Conservation (phyloP, 2,888 invertebrate species). For the Eubasilissa splendida region DNA sequence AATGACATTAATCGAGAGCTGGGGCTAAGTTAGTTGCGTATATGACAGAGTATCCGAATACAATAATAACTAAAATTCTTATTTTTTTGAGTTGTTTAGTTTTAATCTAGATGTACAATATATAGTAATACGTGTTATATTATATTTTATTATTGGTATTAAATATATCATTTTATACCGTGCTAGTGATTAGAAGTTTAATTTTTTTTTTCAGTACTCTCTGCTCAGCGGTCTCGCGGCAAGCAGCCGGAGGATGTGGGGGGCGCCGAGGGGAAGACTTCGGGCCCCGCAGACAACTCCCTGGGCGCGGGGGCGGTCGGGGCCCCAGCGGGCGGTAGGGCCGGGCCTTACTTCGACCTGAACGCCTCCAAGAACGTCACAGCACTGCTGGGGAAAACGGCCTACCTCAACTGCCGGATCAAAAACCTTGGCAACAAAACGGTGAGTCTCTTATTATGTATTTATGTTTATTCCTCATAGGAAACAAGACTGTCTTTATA, state of each 20-base stretch:
- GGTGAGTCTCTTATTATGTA: slow-evolving; percentile 71
- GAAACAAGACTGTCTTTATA: too few species aligned
- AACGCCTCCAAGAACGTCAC: slow-evolving; percentile 83
- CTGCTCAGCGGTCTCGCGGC: slow-evolving; percentile 55
- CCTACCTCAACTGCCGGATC: slow-evolving; percentile 90
- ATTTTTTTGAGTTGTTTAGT: too few species aligned
- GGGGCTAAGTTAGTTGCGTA: too few species aligned
- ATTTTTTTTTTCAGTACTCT: slow-evolving; percentile 53
- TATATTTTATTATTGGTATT: too few species aligned
- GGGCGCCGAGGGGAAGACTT: slow-evolving; percentile 32
- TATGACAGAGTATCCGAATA: too few species aligned
- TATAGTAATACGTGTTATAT: too few species aligned
- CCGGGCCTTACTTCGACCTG: slow-evolving; percentile 84
- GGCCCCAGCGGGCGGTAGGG: slow-evolving; percentile 34
- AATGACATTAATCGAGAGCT: too few species aligned
- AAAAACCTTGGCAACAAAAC: slow-evolving; percentile 94
- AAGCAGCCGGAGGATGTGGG: slow-evolving; percentile 52
- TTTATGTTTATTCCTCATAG: too few species aligned
- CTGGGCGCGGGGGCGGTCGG: slow-evolving; percentile 32
- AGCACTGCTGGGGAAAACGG: slow-evolving; percentile 90
- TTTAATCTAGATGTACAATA: too few species aligned
- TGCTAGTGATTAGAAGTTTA: too few species aligned
- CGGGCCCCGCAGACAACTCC: slow-evolving; percentile 46
- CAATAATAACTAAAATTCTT: too few species aligned
- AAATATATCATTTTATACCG: too few species aligned